Evolutionary conservation across 2,797 vertebrate genomes (phyloP), one percentile per base, ranked within the genome.

Genomic region (Enteromius radiatus): DNA sequence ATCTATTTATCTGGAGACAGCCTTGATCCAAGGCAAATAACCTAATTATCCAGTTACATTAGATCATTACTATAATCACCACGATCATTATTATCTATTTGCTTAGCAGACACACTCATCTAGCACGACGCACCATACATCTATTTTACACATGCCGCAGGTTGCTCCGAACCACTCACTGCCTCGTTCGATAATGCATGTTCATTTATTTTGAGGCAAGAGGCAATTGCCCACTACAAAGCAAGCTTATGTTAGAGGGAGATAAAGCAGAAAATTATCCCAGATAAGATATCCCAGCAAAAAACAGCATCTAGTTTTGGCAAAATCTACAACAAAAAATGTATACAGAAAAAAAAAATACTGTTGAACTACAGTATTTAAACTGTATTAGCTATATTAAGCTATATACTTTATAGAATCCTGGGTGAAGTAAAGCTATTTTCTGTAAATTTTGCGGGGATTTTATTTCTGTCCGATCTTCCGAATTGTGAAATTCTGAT

Each of bases 21-120:
- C 41, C 90, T 89, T 91, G 89, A 93, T 93, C 89, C 88, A 89
- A 91, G 89, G 90, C 89, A 94, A 93, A 94, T 94, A 91, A 92
- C 91, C 90, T 92, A 90, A 93, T 93, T 93, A 94, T 88, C 89
- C 76, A 88, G 86, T 92, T 91, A 86, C 90, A 91, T 91, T 91
- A 89, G 90, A 93, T 93, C 93, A 92, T 94, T 94, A 92, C 83
- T 86, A 92, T 94, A 94, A 94, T 94, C 90, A 92, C 92, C 31
- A 19, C 21, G 9, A 84, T 84, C 84, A 75, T 88, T 84, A 88
- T 87, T 78, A 87, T 83, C 82, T 87, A 80, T 80, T 80, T 85
- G 79, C 79, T 92, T 91, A 86, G 89, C 85, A 88, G 89, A 90
- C 89, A 82, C 80, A 87, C 85, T 91, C 90, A 87, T 92, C 85